phyloP scores from a whole-genome alignment of 2,797 vertebrate genomes.

The Sardinella longiceps region DNA sequence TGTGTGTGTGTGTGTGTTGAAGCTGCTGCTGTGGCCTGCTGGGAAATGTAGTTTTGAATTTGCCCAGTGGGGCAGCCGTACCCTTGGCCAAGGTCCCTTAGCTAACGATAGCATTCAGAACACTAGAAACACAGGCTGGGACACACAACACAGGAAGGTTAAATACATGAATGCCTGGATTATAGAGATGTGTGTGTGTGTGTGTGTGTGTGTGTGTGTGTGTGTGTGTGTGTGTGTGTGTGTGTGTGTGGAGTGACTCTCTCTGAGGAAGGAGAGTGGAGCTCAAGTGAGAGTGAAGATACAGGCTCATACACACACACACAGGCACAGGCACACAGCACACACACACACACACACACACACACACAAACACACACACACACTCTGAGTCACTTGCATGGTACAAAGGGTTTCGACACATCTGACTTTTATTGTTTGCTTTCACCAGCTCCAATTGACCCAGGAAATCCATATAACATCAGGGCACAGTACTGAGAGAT shows the following conservation, averaged over 20 bases:
- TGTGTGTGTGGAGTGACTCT: background rate
- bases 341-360: conserved; percentile 8
- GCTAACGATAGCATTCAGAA: conserved; percentile 15
- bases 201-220: conserved; percentile 12
- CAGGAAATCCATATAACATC: conserved; percentile 9
- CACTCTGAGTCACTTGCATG: background rate
- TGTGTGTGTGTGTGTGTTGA: background rate
- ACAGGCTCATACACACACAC: no score
- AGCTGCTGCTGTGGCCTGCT: background rate
- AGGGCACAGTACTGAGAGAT: background rate
- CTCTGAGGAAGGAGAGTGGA: background rate
- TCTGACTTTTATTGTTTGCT: background rate
- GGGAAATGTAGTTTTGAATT: conserved; percentile 27
- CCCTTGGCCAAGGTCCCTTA: conserved; percentile 34
- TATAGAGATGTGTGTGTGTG: conserved; percentile 9
- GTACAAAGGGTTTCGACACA: background rate
- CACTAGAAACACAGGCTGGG: background rate
- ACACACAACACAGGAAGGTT: background rate
- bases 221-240: background rate
- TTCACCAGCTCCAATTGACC: background rate
- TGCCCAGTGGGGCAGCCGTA: background rate
- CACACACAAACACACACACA: background rate
- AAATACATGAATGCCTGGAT: background rate
- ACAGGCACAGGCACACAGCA: no score
- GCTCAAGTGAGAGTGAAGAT: background rate